Conservation (phyloP, 2,888 invertebrate genomes). For the Trissoscelio sp. region DNA sequence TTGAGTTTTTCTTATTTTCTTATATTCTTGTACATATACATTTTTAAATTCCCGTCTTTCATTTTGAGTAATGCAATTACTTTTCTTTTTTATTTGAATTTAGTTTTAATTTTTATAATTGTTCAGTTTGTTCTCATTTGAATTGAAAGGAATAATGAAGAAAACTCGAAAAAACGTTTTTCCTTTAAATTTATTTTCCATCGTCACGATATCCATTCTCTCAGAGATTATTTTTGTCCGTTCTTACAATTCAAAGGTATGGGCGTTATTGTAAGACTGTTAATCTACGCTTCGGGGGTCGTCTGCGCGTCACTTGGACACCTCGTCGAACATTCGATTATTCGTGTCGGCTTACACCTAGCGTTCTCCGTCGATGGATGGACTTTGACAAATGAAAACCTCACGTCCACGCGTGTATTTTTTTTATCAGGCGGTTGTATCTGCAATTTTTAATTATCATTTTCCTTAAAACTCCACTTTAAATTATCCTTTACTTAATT, state of each 20-base stretch:
- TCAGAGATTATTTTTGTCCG: conserved; percentile 63
- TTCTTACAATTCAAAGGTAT: conserved; percentile 55
- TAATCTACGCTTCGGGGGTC: conserved; percentile 54
- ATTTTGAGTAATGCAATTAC: too few relatives aligned
- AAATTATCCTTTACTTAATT: conserved; percentile 38
- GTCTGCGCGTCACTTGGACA: conserved; percentile 45
- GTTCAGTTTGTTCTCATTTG: too few relatives aligned
- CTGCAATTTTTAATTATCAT: conserved; percentile 36
- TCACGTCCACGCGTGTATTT: conserved; percentile 41
- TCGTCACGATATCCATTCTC: conserved; percentile 70
- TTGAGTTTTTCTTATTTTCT: too few relatives aligned
- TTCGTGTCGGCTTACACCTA: conserved; percentile 33
- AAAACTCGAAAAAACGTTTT: too few relatives aligned
- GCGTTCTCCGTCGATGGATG: conserved; percentile 46
- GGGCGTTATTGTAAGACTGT: conserved; percentile 60
- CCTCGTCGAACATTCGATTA: conserved; percentile 50
- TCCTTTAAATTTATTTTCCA: conserved; percentile 80
- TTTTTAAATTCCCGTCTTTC: too few relatives aligned
- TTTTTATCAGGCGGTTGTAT: conserved; percentile 40
- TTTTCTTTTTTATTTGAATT: too few relatives aligned
- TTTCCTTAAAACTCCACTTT: conserved; percentile 11
- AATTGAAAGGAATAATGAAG: too few relatives aligned
- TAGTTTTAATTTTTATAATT: too few relatives aligned
- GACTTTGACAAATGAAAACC: conserved; percentile 56
- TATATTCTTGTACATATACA: too few relatives aligned